Conservation (phyloP, 2,888 invertebrate species). For the Eristalinus aeneus region DNA sequence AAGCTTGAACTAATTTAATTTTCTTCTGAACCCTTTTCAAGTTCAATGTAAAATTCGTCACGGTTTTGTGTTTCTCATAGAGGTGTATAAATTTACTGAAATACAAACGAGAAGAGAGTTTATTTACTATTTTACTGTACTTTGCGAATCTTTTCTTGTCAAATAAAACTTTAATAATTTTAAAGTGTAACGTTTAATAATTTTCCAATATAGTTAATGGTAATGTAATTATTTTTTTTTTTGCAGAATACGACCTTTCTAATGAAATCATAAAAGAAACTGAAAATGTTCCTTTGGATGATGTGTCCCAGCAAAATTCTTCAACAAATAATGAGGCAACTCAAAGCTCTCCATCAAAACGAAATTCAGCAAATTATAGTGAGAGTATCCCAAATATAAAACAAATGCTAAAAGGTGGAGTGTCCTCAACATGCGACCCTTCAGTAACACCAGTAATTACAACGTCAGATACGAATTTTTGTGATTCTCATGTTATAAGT, state of each 20-base stretch:
- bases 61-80: too few relatives aligned
- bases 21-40: slow-evolving; percentile 18
- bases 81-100: too few relatives aligned
- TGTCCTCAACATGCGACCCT: slow-evolving; percentile 46
- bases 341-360: slow-evolving; percentile 66
- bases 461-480: slow-evolving; percentile 52
- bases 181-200: not conserved
- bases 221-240: not conserved
- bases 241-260: slow-evolving; percentile 40
- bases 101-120: too few relatives aligned
- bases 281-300: slow-evolving; percentile 27
- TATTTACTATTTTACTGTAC: too few relatives aligned
- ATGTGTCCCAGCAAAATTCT: slow-evolving; percentile 47
- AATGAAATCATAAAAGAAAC: slow-evolving; percentile 46
- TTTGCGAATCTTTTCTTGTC: too few relatives aligned
- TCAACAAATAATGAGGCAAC: slow-evolving; percentile 58
- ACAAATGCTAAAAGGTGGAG: slow-evolving; percentile 35
- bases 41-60: slow-evolving; percentile 18
- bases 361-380: slow-evolving; percentile 48
- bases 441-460: slow-evolving; percentile 47
- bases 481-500: slow-evolving; percentile 62
- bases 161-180: not conserved
- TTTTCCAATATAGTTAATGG: not conserved
- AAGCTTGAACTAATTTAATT: slow-evolving; percentile 38
- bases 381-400: slow-evolving; percentile 43